phyloP scores from a whole-genome alignment of 2,797 vertebrate species.

The Sphaeramia orbicularis region DNA sequence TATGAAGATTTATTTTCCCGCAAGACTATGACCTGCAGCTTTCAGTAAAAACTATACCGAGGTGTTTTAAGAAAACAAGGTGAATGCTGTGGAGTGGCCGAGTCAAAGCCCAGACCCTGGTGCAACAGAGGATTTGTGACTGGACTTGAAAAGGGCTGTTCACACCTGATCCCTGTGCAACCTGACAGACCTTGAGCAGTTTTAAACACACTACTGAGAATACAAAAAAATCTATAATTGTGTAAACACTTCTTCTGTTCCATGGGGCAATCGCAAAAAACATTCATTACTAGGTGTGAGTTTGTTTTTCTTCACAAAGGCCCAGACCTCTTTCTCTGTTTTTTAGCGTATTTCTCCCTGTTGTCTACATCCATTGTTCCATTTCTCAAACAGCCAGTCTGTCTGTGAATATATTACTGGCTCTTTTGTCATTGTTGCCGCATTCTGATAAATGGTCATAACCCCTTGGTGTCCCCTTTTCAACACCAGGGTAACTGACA shows the following conservation, averaged over 20 bases:
- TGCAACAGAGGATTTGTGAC: neutral
- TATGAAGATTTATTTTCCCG: neutral
- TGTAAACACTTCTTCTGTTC: conserved; percentile 5
- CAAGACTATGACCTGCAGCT: neutral
- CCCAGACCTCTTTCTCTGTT: neutral
- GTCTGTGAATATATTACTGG: conserved; percentile 63
- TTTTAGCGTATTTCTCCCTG: conserved; percentile 16
- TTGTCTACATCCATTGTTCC: conserved; percentile 41
- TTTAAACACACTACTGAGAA: conserved; percentile 1
- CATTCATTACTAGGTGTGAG: conserved; percentile 32
- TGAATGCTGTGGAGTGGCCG: no score
- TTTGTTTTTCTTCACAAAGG: conserved; percentile 19
- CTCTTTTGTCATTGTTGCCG: no score
- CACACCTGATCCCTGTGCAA: neutral
- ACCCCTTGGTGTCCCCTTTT: no score
- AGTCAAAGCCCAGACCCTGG: neutral
- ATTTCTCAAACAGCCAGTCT: conserved; percentile 39
- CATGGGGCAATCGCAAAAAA: neutral
- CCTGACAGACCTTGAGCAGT: neutral
- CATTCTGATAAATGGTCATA: no score
- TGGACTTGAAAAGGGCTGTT: neutral
- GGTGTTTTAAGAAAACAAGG: neutral
- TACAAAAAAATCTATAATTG: conserved; percentile 11
- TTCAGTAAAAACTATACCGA: neutral
- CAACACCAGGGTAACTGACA: no score